A percentile compares a stretch with the other conserved stretches of the same genome.
Conservation (phyloP, 1,140 invertebrate genomes). For the Augochlora pura region DNA sequence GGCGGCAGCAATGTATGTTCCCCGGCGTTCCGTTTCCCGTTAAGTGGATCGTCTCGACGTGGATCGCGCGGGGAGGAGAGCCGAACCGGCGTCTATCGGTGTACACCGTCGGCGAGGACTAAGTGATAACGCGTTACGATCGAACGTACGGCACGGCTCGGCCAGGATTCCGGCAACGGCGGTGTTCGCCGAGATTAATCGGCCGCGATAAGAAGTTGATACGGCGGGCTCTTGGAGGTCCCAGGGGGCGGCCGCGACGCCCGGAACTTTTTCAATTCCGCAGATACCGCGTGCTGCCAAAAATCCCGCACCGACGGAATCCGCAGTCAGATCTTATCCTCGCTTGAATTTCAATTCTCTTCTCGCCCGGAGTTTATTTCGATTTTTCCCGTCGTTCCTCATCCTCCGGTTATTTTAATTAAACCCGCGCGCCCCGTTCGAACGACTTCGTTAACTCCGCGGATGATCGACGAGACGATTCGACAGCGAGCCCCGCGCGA, state of each 20-base stretch:
- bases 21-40: not conserved
- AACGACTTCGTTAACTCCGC: too few species aligned
- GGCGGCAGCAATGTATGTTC: not conserved
- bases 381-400: too few species aligned
- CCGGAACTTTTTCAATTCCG: conserved; percentile 49
- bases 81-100: too few species aligned
- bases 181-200: conserved; percentile 43
- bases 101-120: not conserved
- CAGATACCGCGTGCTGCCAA: conserved; percentile 22
- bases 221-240: conserved; percentile 33
- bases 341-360: conserved; percentile 19
- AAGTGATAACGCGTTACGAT: conserved; percentile 44
- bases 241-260: conserved; percentile 2
- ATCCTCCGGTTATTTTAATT: too few species aligned
- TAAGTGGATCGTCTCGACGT: not conserved
- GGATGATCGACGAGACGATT: too few species aligned
- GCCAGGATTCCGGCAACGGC: not conserved
- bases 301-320: conserved; percentile 16
- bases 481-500: too few species aligned
- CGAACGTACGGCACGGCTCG: conserved; percentile 4
- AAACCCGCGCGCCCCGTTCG: too few species aligned
- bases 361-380: too few species aligned
- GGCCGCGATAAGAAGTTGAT: conserved; percentile 52
- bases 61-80: not conserved
- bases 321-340: conserved; percentile 18